Evolutionary conservation across 1,140 invertebrate species (phyloP), one percentile per base, ranked within the genome.

Genomic region (Macrosteles quadrilineatus): DNA sequence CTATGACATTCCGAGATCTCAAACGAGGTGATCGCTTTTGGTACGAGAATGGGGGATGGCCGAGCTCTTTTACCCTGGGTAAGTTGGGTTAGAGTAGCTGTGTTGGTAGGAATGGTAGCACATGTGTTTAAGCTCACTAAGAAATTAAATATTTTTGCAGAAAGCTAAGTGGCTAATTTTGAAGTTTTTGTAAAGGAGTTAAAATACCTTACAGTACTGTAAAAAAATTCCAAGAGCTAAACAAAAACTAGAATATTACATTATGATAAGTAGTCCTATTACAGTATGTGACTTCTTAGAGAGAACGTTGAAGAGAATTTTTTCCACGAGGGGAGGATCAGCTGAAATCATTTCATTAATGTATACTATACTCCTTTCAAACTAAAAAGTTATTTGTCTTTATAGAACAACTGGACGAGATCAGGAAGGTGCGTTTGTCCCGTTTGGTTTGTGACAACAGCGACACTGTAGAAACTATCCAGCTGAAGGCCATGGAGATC

Each of bases 1-100:
- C 93, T 29, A 95, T 96, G 50, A 97, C 99, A 80, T 98, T 98
- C 81, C 92, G 91, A 74, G 92, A 94, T 76, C 86, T 93, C 0
- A 87, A 96, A 77, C 84, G 90, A 70, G 97, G 97, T 67, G 97
- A 99, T 80, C 86, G 96, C 77, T 98, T 97, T 80, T 99, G 95
- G 94, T 77, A 77, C 45, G 76, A 77, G 50, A 77, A 77, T 63
- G 23, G 65, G 14, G 75, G 72, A 59, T 73, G 94, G 75, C 94
- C 94, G 1, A 95, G 94, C 30, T 92, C 93, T 4, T 97, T 97
- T 80, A 94, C 91, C 0, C 87, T 81, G 67, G 85, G 86, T 87
- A 78, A 80, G 72, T 62, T 36, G 32, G 4, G 4, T 6, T 36
- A 55, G 75, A 70, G 21, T 40, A 62, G 30, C 43, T 65, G 12